Evolutionary conservation across 2,797 vertebrate genomes (phyloP).

Genomic region (Onychomys arenicola): DNA sequence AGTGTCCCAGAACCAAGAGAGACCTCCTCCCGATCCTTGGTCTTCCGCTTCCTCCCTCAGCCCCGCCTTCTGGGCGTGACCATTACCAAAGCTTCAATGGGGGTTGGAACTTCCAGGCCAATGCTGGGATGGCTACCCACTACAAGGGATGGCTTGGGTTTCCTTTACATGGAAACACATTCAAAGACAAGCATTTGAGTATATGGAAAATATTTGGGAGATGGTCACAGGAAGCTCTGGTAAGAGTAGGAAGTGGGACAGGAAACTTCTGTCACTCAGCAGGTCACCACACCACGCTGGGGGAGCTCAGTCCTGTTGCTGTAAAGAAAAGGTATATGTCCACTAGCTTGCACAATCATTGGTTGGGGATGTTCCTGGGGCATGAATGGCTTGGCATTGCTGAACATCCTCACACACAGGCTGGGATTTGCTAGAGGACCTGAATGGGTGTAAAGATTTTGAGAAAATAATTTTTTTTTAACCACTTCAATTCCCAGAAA

Average conservation of each 20-base stretch:
- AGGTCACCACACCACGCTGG: neutral
- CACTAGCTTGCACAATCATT: neutral
- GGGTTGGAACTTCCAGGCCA: no score
- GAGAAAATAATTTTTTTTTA: neutral
- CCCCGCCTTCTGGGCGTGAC: no score
- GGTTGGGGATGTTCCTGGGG: neutral
- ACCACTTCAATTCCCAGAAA: neutral
- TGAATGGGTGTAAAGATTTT: neutral
- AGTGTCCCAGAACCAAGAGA: no score
- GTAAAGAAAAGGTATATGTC: neutral
- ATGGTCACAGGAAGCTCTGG: neutral
- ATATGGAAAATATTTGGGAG: neutral
- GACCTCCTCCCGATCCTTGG: no score
- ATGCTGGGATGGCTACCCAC: no score
- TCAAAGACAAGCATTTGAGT: neutral
- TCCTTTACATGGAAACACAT: neutral
- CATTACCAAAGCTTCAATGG: no score
- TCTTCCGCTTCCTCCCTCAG: no score
- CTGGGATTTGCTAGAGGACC: neutral
- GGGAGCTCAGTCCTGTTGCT: neutral
- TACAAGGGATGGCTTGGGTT: neutral
- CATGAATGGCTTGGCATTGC: neutral
- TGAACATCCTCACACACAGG: neutral
- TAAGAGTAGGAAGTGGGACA: neutral
- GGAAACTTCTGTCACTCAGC: neutral